Evolutionary conservation across 2,797 vertebrate genomes (phyloP).

Genomic region (Valencia hispanica): DNA sequence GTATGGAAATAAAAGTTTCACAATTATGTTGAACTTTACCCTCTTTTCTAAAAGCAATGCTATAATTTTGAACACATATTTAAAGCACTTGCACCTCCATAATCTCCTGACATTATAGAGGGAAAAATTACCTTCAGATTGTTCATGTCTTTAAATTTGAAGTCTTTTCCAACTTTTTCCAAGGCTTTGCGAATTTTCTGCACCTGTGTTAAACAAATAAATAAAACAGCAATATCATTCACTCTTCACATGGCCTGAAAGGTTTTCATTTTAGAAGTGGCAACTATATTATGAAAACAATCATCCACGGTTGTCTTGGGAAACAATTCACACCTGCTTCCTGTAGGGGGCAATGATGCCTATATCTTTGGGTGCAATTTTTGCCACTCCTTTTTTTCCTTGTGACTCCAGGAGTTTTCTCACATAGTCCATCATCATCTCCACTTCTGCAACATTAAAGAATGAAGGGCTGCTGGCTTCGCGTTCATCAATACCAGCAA

Average conservation of each 20-base stretch:
- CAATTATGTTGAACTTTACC: not conserved
- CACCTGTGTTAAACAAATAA: constrained; percentile 77
- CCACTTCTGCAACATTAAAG: constrained; percentile 90
- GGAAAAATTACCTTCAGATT: constrained; percentile 82
- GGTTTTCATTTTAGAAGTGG: not conserved
- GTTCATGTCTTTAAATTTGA: constrained; percentile 66
- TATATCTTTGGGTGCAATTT: constrained; percentile 81
- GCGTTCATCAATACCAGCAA: constrained; percentile 83
- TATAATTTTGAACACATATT: not conserved
- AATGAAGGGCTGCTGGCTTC: constrained; percentile 92
- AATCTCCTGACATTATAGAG: not conserved
- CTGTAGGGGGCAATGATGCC: constrained; percentile 95
- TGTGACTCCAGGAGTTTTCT: constrained; percentile 81
- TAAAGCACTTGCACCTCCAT: not conserved
- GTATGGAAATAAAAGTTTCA: no score
- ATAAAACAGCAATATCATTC: not conserved
- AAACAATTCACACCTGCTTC: constrained; percentile 86
- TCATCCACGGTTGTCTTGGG: not conserved
- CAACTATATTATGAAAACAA: not conserved
- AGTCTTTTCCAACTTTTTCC: constrained; percentile 63
- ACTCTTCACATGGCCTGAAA: not conserved
- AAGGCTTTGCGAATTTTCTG: constrained; percentile 89
- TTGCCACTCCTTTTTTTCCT: constrained; percentile 78
- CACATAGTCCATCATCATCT: constrained; percentile 85
- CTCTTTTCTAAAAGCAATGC: not conserved